Evolutionary conservation across 2,888 invertebrate genomes (phyloP).

Genomic region (Himalopsyche japonica): DNA sequence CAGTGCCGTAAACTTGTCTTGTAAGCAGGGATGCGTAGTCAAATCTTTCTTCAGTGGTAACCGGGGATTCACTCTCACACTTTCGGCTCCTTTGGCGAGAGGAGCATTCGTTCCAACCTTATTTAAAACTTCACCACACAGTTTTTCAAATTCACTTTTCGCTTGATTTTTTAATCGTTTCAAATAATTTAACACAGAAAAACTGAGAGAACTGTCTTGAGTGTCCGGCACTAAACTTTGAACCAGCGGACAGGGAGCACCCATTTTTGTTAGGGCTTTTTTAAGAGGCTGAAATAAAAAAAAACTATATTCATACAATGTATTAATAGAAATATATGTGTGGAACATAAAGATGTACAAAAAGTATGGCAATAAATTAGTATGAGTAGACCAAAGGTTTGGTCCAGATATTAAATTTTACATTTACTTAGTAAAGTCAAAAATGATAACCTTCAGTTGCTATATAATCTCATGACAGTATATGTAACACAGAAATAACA

Average conservation of each 20-base stretch:
- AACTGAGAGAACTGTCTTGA: constrained; percentile 90
- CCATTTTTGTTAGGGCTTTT: constrained; percentile 89
- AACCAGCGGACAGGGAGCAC: constrained; percentile 79
- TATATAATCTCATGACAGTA: too few relatives aligned
- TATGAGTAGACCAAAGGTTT: too few relatives aligned
- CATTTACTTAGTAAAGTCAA: too few relatives aligned
- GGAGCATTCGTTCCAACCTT: constrained; percentile 58
- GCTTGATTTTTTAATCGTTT: constrained; percentile 95
- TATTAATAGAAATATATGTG: too few relatives aligned
- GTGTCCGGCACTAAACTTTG: constrained; percentile 89
- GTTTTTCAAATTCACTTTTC: constrained; percentile 85
- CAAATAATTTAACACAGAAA: constrained; percentile 90
- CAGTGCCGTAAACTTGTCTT: constrained; percentile 80
- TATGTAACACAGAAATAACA: too few relatives aligned
- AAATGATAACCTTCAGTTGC: too few relatives aligned
- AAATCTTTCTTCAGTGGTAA: constrained; percentile 77
- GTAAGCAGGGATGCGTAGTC: constrained; percentile 78
- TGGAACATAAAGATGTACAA: too few relatives aligned
- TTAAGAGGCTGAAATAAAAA: constrained; percentile 73
- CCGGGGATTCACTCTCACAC: constrained; percentile 74
- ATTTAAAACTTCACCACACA: constrained; percentile 78
- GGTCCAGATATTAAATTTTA: too few relatives aligned
- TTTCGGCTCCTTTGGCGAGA: constrained; percentile 67
- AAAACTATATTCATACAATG: not conserved
- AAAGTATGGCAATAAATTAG: too few relatives aligned